Percentiles rank a stretch among this genome's conserved stretches.
Evolutionary conservation across 2,113 vertebrate genomes (phyloP).

Genomic region (Gracilinanus agilis): DNA sequence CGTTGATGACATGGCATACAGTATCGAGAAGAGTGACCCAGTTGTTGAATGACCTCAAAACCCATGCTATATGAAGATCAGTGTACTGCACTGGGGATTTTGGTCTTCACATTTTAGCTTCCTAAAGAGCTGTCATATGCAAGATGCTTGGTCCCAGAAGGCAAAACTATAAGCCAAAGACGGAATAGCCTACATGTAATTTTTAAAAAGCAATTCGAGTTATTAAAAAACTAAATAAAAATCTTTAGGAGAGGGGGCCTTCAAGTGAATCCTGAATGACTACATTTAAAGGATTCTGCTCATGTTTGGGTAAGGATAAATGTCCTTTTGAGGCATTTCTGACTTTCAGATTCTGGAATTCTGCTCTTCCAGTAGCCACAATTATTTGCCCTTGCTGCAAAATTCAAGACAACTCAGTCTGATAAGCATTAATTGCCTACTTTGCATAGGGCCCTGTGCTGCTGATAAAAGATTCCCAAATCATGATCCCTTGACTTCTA

Average conservation of each 20-base stretch:
- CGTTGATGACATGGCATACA: too few relatives aligned
- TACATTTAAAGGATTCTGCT: background rate
- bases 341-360: background rate
- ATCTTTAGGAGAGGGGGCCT: too few relatives aligned
- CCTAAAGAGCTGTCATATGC: background rate
- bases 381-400: background rate
- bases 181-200: background rate
- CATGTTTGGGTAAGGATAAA: background rate
- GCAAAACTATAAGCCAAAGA: background rate
- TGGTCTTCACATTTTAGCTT: too few relatives aligned
- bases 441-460: background rate
- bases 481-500: background rate
- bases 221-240: too few relatives aligned
- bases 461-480: background rate
- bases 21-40: too few relatives aligned
- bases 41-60: too few relatives aligned
- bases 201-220: too few relatives aligned
- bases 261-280: background rate
- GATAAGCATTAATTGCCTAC: background rate
- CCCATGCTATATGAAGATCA: too few relatives aligned
- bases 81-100: too few relatives aligned
- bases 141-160: background rate
- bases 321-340: background rate
- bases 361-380: background rate
- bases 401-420: background rate